phyloP scores from a whole-genome alignment of 2,888 invertebrate genomes.

The Dorcus parallelipipedus region DNA sequence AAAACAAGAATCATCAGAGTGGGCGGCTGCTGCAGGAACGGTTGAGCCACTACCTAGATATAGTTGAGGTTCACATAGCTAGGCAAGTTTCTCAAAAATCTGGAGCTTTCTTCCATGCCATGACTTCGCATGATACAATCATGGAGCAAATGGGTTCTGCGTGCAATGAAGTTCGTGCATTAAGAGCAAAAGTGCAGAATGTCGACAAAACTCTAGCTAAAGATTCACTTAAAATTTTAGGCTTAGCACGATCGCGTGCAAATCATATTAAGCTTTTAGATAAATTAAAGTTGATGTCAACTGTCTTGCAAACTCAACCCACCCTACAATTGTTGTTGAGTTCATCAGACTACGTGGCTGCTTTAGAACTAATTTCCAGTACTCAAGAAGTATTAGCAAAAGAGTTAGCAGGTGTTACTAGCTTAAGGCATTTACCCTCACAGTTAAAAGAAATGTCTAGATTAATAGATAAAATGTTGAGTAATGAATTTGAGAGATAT shows the following conservation, averaged over 20 bases:
- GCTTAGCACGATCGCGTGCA: slow-evolving; percentile 61
- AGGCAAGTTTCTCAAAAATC: slow-evolving; percentile 92
- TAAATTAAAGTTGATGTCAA: slow-evolving; percentile 85
- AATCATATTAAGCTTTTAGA: slow-evolving; percentile 67
- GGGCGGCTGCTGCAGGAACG: slow-evolving; percentile 80
- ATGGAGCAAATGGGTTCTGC: slow-evolving; percentile 92
- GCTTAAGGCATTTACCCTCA: slow-evolving; percentile 92
- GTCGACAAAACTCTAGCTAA: slow-evolving; percentile 77
- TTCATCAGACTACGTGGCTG: slow-evolving; percentile 95
- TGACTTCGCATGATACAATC: slow-evolving; percentile 96
- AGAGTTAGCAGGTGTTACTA: slow-evolving; percentile 87
- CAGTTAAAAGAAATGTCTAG: slow-evolving; percentile 94
- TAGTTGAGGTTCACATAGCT: slow-evolving; percentile 91
- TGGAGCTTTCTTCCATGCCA: slow-evolving; percentile 96
- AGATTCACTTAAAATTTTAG: slow-evolving; percentile 75
- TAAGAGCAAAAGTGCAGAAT: slow-evolving; percentile 71
- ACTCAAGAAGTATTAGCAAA: slow-evolving; percentile 91
- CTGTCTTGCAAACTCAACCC: slow-evolving; percentile 96
- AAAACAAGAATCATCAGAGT: slow-evolving; percentile 43
- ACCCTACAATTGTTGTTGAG: slow-evolving; percentile 92
- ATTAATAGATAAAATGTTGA: slow-evolving; percentile 94
- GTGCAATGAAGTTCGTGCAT: slow-evolving; percentile 67
- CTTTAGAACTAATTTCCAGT: slow-evolving; percentile 92
- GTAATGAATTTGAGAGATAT: slow-evolving; percentile 87
- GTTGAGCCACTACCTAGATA: slow-evolving; percentile 90